phyloP scores from a whole-genome alignment of 2,888 invertebrate genomes.

The Drosophila aldrichi region DNA sequence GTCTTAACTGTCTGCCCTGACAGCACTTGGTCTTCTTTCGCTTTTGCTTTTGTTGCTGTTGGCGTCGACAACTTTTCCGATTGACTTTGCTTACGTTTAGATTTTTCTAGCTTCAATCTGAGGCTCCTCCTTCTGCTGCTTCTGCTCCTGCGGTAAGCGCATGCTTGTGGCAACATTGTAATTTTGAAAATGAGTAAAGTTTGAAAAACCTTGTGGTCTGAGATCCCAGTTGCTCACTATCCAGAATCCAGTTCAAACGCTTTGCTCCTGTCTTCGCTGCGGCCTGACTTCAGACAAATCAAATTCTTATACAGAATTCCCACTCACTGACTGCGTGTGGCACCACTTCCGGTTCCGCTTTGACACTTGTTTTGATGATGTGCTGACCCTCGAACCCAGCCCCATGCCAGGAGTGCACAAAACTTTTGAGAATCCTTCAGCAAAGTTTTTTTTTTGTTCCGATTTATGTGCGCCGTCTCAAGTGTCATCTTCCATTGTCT shows the following conservation, averaged over 20 bases:
- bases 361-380: conserved; percentile 73
- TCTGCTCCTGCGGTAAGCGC: conserved; percentile 55
- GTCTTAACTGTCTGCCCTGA: background rate
- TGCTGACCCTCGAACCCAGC: conserved; percentile 1
- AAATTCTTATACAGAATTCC: conserved; percentile 74
- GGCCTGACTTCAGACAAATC: conserved; percentile 66
- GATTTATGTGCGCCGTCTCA: conserved; percentile 70
- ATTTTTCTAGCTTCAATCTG: conserved; percentile 72
- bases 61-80: conserved; percentile 78
- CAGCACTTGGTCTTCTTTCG: conserved; percentile 51
- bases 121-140: conserved; percentile 12
- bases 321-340: conserved; percentile 34
- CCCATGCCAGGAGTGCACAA: conserved; percentile 59
- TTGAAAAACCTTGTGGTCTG: conserved; percentile 78
- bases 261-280: conserved; percentile 49
- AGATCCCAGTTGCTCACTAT: conserved; percentile 15
- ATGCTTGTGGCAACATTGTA: conserved; percentile 82
- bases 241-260: conserved; percentile 4
- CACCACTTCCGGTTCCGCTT: conserved; percentile 76
- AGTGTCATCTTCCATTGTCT: conserved; percentile 75
- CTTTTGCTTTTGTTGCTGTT: conserved; percentile 46
- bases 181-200: conserved; percentile 84
- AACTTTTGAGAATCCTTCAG: conserved; percentile 73
- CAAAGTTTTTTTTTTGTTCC: conserved; percentile 48
- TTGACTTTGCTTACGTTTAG: conserved; percentile 82